Evolutionary conservation across 1,140 invertebrate genomes (phyloP), one percentile per base, ranked within the genome.

Genomic region (Paracyclopina nana): DNA sequence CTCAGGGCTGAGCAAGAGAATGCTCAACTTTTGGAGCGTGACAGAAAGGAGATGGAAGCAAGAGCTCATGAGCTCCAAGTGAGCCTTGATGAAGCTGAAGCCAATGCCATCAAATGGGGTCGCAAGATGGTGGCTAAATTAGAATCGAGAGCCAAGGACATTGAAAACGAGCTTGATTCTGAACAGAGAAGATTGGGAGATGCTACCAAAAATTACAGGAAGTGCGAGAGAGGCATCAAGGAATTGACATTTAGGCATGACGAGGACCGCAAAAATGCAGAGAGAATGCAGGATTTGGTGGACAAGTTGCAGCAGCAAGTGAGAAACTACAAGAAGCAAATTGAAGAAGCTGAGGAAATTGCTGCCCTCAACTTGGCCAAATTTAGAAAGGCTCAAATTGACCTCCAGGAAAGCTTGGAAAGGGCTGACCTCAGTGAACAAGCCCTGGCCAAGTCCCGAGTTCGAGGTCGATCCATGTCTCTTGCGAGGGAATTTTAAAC

Each of bases 271-370:
- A 95, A 95, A 76, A 92, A 91, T 72, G 85, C 92, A 69, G 86
- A 94, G 65, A 80, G 87, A 62, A 86, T 94, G 77, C 87, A 94
- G 68, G 91, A 96, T 70, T 75, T 96, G 56, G 87, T 95, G 58
- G 92, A 97, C 72, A 96, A 95, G 76, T 77, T 97, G 48, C 90
- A 96, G 74, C 82, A 90, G 70, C 97, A 97, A 77, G 69, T 44
- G 16, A 74, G 72, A 56, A 66, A 65, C 14, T 76, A 75, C 63
- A 75, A 75, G 62, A 62, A 71, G 57, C 73, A 75, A 61, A 70
- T 76, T 40, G 73, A 76, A 56, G 73, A 76, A 57, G 72, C 74
- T 54, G 74, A 76, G 61, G 74, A 76, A 58, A 70, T 75, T 55
- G 75, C 74, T 55, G 72, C 71, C 53, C 60, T 73, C 43, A 77